These are phyloP conservation scores for Pteria penguin DNA, from an alignment of 2,888 invertebrate species.

Conservation along the genomic window DNA sequence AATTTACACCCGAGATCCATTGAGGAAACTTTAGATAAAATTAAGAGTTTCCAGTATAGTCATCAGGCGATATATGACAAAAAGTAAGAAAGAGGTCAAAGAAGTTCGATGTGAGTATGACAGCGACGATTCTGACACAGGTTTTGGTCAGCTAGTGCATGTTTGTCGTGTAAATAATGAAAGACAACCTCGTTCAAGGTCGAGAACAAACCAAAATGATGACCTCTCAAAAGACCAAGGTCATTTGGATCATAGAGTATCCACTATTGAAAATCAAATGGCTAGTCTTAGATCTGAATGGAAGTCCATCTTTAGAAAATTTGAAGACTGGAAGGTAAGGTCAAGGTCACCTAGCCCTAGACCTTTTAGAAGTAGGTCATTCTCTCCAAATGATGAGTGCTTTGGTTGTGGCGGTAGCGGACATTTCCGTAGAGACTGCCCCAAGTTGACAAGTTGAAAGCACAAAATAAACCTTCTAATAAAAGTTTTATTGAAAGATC, in stretches of 20 bases:
- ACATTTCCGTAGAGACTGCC: neutral
- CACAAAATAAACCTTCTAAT: too few species aligned
- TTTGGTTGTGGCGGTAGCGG: neutral
- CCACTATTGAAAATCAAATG: too few species aligned
- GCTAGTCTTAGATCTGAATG: too few species aligned
- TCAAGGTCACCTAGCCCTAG: neutral
- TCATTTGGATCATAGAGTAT: neutral
- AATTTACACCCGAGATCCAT: neutral
- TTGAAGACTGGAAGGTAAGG: neutral
- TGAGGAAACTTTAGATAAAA: neutral
- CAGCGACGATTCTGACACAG: too few species aligned
- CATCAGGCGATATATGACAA: constrained; percentile 10
- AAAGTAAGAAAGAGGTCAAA: too few species aligned
- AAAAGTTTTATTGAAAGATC: too few species aligned
- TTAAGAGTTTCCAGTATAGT: constrained; percentile 6
- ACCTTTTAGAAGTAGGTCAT: neutral
- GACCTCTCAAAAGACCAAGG: neutral
- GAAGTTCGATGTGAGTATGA: too few species aligned
- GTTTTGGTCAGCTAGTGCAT: too few species aligned
- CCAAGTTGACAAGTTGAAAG: too few species aligned
- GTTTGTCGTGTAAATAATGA: too few species aligned
- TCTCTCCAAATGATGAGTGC: neutral
- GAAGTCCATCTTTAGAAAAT: too few species aligned
- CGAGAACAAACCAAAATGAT: neutral
- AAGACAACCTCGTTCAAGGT: too few species aligned